Evolutionary conservation across 2,888 invertebrate genomes (phyloP), one percentile per base, ranked within the genome.

Genomic region (Palloptera scutellata): DNA sequence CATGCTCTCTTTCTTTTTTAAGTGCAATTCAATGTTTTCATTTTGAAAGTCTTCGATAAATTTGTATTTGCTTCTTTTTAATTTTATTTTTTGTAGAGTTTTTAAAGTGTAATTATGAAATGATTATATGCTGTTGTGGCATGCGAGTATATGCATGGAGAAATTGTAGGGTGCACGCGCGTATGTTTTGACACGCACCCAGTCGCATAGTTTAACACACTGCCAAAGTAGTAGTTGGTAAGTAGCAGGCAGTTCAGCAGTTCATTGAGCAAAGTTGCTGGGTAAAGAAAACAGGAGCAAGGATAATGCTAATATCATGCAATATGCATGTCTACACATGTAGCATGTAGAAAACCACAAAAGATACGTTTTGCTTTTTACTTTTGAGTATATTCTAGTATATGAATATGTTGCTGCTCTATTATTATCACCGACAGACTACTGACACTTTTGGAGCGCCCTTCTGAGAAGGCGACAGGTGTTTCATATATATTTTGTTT

Each of bases 111-210:
- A 74, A 74, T 73, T 74, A 72, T 73, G 70, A 71, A 71, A 72
- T 74, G 72, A 72, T 74, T 70, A 70, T 1, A n/a, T 17, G 58
- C 58, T 41, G 40, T 41, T 19, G 51, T 64, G 51, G 30, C 13
- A 17, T 17, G 20, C 54, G 42, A 12, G 41, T 19, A 40, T 48
- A 15, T 11, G 45, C 52, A 70, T 71, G 71, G 70, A 72, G 72
- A 69, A 72, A 71, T 69, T 70, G 70, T 66, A 66, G 67, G 71
- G 70, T 64, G 70, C 41, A 30, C 54, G 66, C 69, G 69, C 66
- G 69, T 67, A 57, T 82, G 77, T 82, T 81, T 80, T 81, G 81
- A 81, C 81, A 82, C 81, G 81, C 81, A 82, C 79, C 77, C 77
- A 79, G 69, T 70, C 66, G 68, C 65, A 67, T 42, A 60, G 67